Percentiles rank a stretch among this genome's conserved stretches.
Evolutionary conservation across 2,113 vertebrate genomes (phyloP).

Genomic region (Ceyx melanurus): DNA sequence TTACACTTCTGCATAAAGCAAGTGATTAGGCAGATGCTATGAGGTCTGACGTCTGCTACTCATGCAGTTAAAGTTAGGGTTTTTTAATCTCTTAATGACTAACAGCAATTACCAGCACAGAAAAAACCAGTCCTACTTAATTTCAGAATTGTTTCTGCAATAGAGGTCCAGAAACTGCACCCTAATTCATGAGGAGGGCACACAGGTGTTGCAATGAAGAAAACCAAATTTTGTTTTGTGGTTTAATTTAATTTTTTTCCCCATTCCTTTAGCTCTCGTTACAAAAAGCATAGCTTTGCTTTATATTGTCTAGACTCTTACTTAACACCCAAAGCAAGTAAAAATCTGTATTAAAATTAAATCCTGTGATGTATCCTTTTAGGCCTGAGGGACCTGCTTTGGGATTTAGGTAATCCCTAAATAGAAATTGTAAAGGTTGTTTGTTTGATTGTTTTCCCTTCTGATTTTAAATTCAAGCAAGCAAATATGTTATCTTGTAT

Average conservation of each 20-base stretch:
- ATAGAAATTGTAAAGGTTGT: neutral
- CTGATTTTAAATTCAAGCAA: neutral
- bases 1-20: neutral
- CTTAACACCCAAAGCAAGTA: neutral
- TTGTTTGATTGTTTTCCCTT: neutral
- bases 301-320: neutral
- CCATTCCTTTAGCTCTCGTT: neutral
- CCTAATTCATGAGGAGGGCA: neutral
- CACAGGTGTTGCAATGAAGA: neutral
- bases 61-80: neutral
- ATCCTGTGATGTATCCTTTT: neutral
- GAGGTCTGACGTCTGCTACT: neutral
- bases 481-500: neutral
- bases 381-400: neutral
- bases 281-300: neutral
- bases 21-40: neutral
- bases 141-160: neutral
- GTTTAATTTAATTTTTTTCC: neutral
- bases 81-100: neutral
- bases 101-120: neutral
- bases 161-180: neutral
- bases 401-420: neutral
- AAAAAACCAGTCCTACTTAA: neutral
- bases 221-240: neutral
- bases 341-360: neutral